Evolutionary conservation across 2,113 vertebrate genomes (phyloP).

Genomic region (Holacanthus passer): DNA sequence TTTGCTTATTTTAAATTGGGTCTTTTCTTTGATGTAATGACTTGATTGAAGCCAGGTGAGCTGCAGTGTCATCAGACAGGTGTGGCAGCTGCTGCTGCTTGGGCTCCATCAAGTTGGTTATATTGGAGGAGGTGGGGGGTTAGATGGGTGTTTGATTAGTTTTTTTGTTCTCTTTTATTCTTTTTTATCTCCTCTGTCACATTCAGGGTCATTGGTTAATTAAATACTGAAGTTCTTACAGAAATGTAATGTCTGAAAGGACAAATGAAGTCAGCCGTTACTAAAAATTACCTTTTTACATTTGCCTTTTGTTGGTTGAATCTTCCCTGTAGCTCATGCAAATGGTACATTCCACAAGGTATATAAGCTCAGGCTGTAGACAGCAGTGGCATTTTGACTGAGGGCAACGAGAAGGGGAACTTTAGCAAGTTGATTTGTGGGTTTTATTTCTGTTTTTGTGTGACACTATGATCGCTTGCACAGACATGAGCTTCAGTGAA

Average conservation of each 20-base stretch:
- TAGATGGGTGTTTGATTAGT: not conserved
- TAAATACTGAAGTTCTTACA: not conserved
- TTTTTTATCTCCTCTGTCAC: not conserved
- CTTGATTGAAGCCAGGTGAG: conserved; percentile 5
- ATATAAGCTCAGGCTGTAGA: not conserved
- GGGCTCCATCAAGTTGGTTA: not conserved
- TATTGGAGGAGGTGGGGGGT: too few relatives aligned
- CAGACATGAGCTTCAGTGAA: too few relatives aligned
- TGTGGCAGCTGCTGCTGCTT: conserved; percentile 11
- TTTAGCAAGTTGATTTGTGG: not conserved
- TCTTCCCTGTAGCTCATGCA: not conserved
- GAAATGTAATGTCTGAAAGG: not conserved
- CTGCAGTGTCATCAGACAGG: not conserved
- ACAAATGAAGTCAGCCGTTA: not conserved
- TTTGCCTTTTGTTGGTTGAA: not conserved
- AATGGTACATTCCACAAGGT: not conserved
- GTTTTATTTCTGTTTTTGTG: not conserved
- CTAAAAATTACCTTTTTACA: not conserved
- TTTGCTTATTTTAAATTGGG: too few relatives aligned
- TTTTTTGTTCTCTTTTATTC: not conserved
- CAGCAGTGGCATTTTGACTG: not conserved
- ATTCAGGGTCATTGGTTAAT: not conserved
- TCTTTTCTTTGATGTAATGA: not conserved
- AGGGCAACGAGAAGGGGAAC: not conserved
- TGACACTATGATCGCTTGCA: not conserved